Base-by-base conservation (phyloP, 1,140 invertebrate genomes). In the Pomacea maculata region DNA sequence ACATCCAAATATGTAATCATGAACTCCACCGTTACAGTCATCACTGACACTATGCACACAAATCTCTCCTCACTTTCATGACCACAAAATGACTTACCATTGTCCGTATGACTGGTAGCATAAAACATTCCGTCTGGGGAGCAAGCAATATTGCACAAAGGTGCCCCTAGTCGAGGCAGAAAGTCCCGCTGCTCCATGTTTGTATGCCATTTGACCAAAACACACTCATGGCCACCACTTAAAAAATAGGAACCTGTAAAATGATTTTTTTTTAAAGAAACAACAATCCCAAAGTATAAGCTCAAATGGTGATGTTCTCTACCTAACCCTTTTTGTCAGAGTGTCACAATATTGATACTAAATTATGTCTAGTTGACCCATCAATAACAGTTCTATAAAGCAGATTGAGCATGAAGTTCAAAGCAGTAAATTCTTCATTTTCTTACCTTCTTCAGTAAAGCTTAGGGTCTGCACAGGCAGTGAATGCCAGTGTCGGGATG, bases 401-500 rank as follows among this genome's bases (percentile, higher is more conserved):
- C 21, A 68, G 65, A 25, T 55, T 52, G 19, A 21, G 34, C 11
- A 57, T 21, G 21, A 55, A 75, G 19, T 67, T 29, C 19, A 11
- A 21, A 80, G n/a, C 57, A 81, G 65, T 21, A 81, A 17, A 64
- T 19, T 25, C 54, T 55, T 45, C 34, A 45, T 14, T 29, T 54
- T 9, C 70, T 91, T 92, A 92, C 96, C 96, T 83, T 94, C 93
- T 78, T 91, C 87, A 65, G 95, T 94, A 87, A 96, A 96, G 9
- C 90, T 90, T 29, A 97, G 88, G 88, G 94, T 94, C 70, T 92
- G 92, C 3, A 96, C 94, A 80, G 95, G 93, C 79, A 95, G 92
- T n/a, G 94, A 93, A 91, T 97, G 96, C 96, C 96, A 97, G 88
- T 97, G 96, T 85, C 94, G 94, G 34, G 94, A 90, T 21, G 93